Conservation (phyloP, 1,140 invertebrate genomes). For the Agrilus planipennis region DNA sequence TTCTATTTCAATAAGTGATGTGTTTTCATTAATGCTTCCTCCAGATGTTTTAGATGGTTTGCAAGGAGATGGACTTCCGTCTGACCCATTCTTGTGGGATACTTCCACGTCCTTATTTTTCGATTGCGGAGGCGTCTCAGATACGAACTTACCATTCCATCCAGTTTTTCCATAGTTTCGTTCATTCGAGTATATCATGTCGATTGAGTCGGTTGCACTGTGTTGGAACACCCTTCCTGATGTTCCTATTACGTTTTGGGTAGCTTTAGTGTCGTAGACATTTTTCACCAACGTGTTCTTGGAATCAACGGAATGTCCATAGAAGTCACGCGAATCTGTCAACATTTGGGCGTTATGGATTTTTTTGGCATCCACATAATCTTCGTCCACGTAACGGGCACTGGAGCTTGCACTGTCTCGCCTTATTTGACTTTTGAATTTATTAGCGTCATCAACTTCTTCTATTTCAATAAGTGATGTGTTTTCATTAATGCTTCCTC, state of each 20-base stretch:
- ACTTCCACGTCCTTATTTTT: constrained; percentile 2
- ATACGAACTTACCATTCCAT: constrained; percentile 29
- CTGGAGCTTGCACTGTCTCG: not conserved
- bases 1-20: no score
- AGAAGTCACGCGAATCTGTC: constrained; percentile 26
- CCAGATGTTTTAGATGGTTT: no score
- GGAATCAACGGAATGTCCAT: constrained; percentile 23
- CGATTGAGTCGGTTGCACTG: constrained; percentile 19
- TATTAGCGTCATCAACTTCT: no score
- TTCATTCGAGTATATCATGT: constrained; percentile 28
- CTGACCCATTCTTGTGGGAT: constrained; percentile 4
- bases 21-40: no score
- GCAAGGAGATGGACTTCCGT: not conserved
- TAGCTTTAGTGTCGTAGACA: constrained; percentile 25
- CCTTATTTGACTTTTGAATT: not conserved
- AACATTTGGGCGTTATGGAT: constrained; percentile 15
- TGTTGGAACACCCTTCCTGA: constrained; percentile 23
- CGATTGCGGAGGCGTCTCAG: constrained; percentile 16
- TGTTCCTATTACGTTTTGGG: constrained; percentile 27
- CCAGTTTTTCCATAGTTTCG: constrained; percentile 28
- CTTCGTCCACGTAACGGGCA: constrained; percentile 16
- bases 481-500: no score
- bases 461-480: no score
- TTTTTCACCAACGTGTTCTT: constrained; percentile 20
- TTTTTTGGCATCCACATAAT: constrained; percentile 17